Evolutionary conservation across 30 jellyfish, hydroid and myxozoan species (phyloP).

Genomic region (Catostylus mosaicus): DNA sequence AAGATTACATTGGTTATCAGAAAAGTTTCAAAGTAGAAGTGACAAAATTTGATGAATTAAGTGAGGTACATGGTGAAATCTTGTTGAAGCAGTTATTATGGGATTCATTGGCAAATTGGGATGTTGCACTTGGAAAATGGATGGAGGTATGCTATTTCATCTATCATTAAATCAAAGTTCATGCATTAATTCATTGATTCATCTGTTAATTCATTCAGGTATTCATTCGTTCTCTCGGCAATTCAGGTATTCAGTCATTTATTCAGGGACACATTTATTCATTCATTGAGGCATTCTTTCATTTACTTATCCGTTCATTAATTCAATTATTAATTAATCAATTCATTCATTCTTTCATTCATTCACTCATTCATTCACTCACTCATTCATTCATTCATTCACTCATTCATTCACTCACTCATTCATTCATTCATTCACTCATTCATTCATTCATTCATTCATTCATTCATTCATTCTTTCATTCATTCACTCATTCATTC

Average conservation of each 20-base stretch:
- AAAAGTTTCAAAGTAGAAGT: conserved; percentile 97
- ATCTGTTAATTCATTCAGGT: neutral
- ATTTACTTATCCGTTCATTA: neutral
- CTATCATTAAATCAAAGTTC: neutral
- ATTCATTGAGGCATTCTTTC: neutral
- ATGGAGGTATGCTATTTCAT: conserved; percentile 55
- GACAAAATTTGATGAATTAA: conserved; percentile 92
- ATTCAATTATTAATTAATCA: too few relatives aligned
- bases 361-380: conserved; percentile 15
- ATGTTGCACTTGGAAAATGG: conserved; percentile 79
- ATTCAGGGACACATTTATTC: neutral
- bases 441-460: neutral
- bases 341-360: too few relatives aligned
- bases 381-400: too few relatives aligned
- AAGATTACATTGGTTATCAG: conserved; percentile 86
- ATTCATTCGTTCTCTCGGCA: neutral
- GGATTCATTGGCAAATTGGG: conserved; percentile 94
- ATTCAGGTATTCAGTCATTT: neutral
- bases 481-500: too few relatives aligned
- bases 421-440: neutral
- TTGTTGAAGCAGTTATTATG: conserved; percentile 88
- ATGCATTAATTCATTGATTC: neutral
- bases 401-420: neutral
- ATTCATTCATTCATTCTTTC: neutral
- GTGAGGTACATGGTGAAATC: conserved; percentile 90